A percentile compares a stretch with the other conserved stretches of the same genome.
Evolutionary conservation across 2,113 vertebrate genomes (phyloP).

Genomic region (Callaeas wilsoni): DNA sequence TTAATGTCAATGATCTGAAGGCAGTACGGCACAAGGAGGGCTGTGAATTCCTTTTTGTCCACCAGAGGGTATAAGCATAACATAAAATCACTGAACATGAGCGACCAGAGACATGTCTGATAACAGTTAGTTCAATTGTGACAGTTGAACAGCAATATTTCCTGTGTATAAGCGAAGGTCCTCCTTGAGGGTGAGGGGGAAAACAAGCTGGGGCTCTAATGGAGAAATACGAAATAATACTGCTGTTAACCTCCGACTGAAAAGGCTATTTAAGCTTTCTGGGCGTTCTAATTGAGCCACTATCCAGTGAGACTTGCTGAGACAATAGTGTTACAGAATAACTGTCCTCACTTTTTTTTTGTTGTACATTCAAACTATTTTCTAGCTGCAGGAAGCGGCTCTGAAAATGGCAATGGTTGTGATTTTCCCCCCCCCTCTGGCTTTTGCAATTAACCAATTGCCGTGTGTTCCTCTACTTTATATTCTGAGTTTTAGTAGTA

Average conservation of each 20-base stretch:
- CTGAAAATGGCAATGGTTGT: background rate
- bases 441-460: background rate
- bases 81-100: background rate
- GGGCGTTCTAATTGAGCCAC: background rate
- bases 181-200: background rate
- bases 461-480: background rate
- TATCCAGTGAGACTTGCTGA: background rate
- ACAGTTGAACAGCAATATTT: background rate
- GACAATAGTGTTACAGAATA: background rate
- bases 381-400: background rate
- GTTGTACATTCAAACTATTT: background rate
- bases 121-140: background rate
- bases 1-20: background rate
- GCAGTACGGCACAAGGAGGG: background rate
- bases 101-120: background rate
- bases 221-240: background rate
- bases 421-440: background rate
- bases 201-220: background rate
- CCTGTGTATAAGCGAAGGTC: background rate
- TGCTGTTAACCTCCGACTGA: background rate
- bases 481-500: background rate
- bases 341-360: background rate
- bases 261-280: background rate
- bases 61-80: constrained; percentile 22
- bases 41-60: constrained; percentile 6